Evolutionary conservation across 2,113 vertebrate species (phyloP).

Genomic region (Myrmecobius fasciatus): DNA sequence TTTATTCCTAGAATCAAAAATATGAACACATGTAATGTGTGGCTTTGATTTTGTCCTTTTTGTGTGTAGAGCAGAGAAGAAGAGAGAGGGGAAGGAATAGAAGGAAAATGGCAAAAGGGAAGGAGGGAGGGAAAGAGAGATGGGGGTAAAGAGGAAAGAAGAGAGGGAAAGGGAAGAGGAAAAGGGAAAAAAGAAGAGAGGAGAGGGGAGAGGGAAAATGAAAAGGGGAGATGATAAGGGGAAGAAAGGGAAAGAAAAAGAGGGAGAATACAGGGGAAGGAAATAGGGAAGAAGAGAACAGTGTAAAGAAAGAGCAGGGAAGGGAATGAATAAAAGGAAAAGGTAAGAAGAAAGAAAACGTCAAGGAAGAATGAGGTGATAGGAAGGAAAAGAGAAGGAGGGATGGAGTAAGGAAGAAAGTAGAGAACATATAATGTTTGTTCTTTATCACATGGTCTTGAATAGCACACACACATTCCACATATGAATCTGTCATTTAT

Average conservation of each 20-base stretch:
- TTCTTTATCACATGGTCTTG: not conserved
- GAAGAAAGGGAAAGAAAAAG: not conserved
- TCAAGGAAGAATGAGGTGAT: not conserved
- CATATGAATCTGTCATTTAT: not conserved
- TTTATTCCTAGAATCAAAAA: not conserved
- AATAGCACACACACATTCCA: not conserved
- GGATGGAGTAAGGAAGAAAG: not conserved
- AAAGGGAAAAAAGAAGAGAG: not conserved
- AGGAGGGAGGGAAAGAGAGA: rapidly evolving
- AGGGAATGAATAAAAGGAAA: not conserved
- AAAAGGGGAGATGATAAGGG: not conserved
- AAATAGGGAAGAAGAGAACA: too few relatives aligned
- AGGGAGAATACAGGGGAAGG: not conserved
- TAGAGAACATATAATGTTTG: not conserved
- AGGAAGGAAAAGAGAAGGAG: not conserved
- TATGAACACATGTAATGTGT: not conserved
- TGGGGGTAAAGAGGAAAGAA: not conserved
- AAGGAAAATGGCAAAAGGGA: not conserved
- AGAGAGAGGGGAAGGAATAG: not conserved
- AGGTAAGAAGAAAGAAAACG: not conserved
- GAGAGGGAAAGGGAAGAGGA: not conserved
- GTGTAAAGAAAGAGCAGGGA: rapidly evolving
- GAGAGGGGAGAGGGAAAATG: not conserved
- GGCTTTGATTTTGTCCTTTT: not conserved
- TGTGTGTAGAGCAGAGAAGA: not conserved